Evolutionary conservation across 2,888 invertebrate genomes (phyloP).

Genomic region (Torymus texanus): DNA sequence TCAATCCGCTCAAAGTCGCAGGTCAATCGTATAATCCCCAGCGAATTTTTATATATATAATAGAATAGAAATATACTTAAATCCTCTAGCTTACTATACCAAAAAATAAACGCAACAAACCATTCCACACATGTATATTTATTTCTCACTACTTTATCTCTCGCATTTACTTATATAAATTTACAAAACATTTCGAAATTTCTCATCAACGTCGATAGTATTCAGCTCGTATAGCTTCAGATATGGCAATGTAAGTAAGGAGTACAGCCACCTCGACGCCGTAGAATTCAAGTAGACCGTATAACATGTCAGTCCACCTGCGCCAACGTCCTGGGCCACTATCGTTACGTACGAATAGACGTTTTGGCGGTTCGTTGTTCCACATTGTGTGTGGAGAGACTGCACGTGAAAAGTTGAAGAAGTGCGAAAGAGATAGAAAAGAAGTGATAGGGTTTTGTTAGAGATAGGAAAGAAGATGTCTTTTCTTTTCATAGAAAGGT

Average conservation of each 20-base stretch:
- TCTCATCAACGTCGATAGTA: constrained; percentile 20
- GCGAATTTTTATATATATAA: too few relatives aligned
- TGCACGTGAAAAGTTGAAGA: neutral
- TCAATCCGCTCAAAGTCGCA: too few relatives aligned
- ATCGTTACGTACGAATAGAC: constrained; percentile 19
- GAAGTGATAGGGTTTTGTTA: too few relatives aligned
- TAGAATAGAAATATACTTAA: too few relatives aligned
- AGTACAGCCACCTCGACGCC: constrained; percentile 42
- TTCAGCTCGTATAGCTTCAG: neutral
- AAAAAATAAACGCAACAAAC: too few relatives aligned
- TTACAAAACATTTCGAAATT: neutral
- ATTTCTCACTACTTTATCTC: too few relatives aligned
- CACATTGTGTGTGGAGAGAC: neutral
- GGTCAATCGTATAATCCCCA: too few relatives aligned
- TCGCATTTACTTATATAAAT: too few relatives aligned
- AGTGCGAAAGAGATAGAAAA: neutral
- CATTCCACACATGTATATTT: too few relatives aligned
- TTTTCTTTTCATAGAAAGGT: too few relatives aligned
- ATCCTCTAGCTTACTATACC: too few relatives aligned
- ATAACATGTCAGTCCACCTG: neutral
- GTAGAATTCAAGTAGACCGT: constrained; percentile 14
- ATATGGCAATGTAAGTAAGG: constrained; percentile 23
- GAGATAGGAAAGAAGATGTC: too few relatives aligned
- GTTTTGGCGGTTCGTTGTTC: neutral
- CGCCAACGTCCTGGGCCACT: neutral